phyloP scores from a whole-genome alignment of 2,888 invertebrate species.

The Gymnocheta viridis region DNA sequence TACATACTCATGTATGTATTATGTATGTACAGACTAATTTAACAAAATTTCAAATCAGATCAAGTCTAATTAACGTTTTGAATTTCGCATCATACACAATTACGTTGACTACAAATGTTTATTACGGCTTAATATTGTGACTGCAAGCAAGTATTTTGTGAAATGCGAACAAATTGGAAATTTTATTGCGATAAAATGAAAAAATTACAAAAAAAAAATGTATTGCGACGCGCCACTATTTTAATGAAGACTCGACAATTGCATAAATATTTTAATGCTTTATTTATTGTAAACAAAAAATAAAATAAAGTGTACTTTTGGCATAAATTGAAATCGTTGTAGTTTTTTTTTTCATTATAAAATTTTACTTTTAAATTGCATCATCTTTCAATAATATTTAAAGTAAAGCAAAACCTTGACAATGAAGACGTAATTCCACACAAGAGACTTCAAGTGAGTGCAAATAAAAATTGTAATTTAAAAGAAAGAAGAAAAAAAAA shows the following conservation, averaged over 20 bases:
- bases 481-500: no score
- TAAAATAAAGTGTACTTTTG: conserved; percentile 3
- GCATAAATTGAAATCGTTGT: conserved; percentile 25
- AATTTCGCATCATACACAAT: not conserved
- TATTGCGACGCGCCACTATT: conserved; percentile 28
- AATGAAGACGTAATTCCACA: conserved; percentile 35
- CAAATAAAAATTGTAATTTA: not conserved
- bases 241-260: conserved; percentile 9
- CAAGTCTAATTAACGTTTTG: not conserved
- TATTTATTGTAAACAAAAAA: not conserved
- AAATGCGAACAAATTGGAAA: not conserved
- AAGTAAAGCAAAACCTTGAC: not conserved
- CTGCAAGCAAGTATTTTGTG: not conserved
- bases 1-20: no score
- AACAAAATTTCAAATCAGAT: conserved; percentile 14
- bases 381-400: conserved; percentile 40
- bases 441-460: not conserved
- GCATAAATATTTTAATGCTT: conserved; percentile 1
- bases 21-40: no score
- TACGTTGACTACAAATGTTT: conserved; percentile 16
- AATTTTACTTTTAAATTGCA: conserved; percentile 59
- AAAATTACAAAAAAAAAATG: not conserved
- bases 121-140: not conserved
- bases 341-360: conserved; percentile 38
- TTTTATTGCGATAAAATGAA: no score